Percentiles rank a stretch among this genome's conserved stretches.
phyloP scores from a whole-genome alignment of 2,888 invertebrate genomes.

The Hyles lineata region DNA sequence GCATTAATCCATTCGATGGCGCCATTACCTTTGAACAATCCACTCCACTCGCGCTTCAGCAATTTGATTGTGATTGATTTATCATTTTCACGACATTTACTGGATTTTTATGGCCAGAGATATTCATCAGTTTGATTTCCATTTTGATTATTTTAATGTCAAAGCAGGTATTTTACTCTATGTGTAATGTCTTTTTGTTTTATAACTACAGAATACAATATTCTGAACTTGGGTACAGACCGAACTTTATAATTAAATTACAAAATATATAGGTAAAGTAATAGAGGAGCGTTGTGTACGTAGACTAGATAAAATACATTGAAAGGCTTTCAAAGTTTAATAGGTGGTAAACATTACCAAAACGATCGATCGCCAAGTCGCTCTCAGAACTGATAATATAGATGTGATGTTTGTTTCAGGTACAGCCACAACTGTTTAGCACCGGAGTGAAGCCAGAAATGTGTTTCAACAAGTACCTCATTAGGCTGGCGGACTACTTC shows the following conservation, averaged over 20 bases:
- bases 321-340: constrained; percentile 19
- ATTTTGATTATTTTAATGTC: too few species aligned
- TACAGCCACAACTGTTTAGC: constrained; percentile 47
- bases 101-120: neutral
- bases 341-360: neutral
- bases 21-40: constrained; percentile 52
- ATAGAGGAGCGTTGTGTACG: neutral
- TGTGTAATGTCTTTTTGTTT: neutral
- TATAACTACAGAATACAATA: neutral
- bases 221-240: neutral
- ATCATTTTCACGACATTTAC: constrained; percentile 57
- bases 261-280: constrained; percentile 10
- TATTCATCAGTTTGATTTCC: neutral
- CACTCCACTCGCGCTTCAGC: constrained; percentile 57
- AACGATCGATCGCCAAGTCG: neutral
- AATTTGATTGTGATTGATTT: constrained; percentile 74
- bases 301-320: neutral
- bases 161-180: neutral
- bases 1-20: constrained; percentile 44
- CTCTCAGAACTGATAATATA: neutral
- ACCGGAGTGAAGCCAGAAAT: constrained; percentile 63
- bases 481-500: constrained; percentile 76
- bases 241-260: constrained; percentile 6
- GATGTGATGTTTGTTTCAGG: constrained; percentile 59
- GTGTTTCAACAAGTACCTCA: constrained; percentile 77